phyloP scores from a whole-genome alignment of 2,113 vertebrate genomes.

The Etheostoma spectabile region DNA sequence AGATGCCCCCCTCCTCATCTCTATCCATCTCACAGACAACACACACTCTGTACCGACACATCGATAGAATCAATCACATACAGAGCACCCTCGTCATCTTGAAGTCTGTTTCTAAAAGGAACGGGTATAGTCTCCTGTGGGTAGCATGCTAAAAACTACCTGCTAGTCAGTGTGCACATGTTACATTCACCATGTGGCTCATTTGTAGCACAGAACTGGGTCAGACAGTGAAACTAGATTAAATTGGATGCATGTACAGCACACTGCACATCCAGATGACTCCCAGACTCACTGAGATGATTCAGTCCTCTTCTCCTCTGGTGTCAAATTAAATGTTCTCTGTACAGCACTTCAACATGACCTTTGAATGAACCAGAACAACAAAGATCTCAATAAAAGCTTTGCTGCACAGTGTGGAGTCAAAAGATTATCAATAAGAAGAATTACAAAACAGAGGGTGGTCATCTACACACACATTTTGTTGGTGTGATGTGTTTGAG shows the following conservation, averaged over 20 bases:
- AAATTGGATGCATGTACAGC: constrained; percentile 34
- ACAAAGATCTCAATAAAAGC: constrained; percentile 31
- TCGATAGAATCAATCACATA: constrained; percentile 5
- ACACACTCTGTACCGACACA: constrained; percentile 10
- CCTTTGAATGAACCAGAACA: constrained; percentile 31
- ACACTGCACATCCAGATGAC: constrained; percentile 29
- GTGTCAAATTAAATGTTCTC: constrained; percentile 50
- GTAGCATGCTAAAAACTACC: constrained; percentile 65
- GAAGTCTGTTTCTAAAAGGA: constrained; percentile 63
- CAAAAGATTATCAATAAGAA: constrained; percentile 25
- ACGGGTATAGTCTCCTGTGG: constrained; percentile 43
- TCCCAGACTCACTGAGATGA: constrained; percentile 24
- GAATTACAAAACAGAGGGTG: constrained; percentile 12
- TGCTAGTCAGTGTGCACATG: constrained; percentile 54
- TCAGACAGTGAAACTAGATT: constrained; percentile 51
- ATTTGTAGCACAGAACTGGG: constrained; percentile 67
- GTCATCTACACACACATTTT: not conserved
- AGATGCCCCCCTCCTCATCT: constrained; percentile 25
- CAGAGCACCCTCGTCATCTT: constrained; percentile 35
- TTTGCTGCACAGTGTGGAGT: constrained; percentile 13
- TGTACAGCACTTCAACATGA: constrained; percentile 22
- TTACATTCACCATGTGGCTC: constrained; percentile 37
- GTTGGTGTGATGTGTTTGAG: not conserved
- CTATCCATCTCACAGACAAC: not conserved
- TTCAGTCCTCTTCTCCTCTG: constrained; percentile 24